phyloP scores from a whole-genome alignment of 2,797 vertebrate species.

The Sciurus vulgaris region DNA sequence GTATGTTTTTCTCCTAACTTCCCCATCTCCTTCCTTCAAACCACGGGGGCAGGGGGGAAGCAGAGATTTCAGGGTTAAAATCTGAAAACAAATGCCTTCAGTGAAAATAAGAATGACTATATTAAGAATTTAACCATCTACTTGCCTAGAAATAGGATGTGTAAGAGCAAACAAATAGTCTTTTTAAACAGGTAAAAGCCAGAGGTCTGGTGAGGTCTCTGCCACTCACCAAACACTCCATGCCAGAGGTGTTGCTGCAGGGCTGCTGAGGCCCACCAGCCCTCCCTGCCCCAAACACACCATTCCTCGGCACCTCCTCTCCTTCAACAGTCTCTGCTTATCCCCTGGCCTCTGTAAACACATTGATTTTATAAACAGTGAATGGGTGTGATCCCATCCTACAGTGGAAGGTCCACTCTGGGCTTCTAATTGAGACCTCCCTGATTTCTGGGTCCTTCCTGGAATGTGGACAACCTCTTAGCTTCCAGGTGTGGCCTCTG shows the following conservation, averaged over 20 bases:
- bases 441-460: background rate
- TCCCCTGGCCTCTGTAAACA: background rate
- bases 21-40: background rate
- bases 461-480: background rate
- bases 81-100: background rate
- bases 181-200: background rate
- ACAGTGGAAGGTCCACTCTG: background rate
- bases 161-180: background rate
- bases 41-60: background rate
- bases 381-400: background rate
- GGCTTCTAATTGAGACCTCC: background rate
- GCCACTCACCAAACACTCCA: fast-evolving
- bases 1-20: background rate
- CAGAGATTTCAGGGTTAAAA: background rate
- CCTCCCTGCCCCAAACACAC: background rate
- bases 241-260: background rate
- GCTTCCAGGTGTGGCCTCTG: constrained; percentile 14
- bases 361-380: background rate
- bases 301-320: background rate
- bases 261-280: background rate
- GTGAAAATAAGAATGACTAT: constrained; percentile 8
- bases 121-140: constrained; percentile 61
- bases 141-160: background rate
- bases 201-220: background rate
- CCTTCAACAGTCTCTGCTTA: background rate